Conservation (phyloP, 1,140 invertebrate genomes). For the Procambarus virginalis region DNA sequence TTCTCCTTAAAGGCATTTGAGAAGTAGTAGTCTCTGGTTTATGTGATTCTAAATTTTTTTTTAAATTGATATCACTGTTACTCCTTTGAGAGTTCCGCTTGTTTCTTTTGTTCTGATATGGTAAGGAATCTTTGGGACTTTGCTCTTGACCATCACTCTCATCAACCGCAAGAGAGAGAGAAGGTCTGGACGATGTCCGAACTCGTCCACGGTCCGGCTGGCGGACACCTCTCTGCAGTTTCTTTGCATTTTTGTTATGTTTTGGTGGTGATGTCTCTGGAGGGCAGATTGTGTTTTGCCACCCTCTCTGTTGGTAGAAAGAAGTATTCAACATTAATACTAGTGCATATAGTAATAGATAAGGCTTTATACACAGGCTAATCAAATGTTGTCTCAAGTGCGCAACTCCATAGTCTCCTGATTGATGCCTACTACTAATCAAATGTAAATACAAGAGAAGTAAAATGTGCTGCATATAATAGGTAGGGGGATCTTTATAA, state of each 20-base stretch:
- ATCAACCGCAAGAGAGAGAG: background rate
- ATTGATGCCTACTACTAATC: too few relatives aligned
- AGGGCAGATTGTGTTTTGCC: background rate
- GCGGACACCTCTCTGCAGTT: background rate
- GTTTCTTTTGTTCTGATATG: background rate
- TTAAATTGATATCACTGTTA: background rate
- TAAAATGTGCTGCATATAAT: too few relatives aligned
- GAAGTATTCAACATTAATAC: background rate
- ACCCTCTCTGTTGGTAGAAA: slow-evolving; percentile 9
- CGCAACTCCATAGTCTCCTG: too few relatives aligned
- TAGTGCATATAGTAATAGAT: too few relatives aligned
- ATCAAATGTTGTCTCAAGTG: too few relatives aligned
- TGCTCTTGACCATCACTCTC: background rate
- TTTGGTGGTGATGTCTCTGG: slow-evolving; percentile 6
- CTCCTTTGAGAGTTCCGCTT: background rate
- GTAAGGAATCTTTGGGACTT: background rate
- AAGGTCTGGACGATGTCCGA: background rate
- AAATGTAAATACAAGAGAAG: too few relatives aligned
- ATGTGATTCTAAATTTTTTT: background rate
- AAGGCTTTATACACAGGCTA: too few relatives aligned
- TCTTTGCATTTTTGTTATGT: background rate
- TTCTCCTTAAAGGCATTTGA: background rate
- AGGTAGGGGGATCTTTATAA: too few relatives aligned
- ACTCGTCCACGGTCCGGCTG: background rate
- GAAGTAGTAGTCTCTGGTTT: background rate